phyloP scores from a whole-genome alignment of 2,888 invertebrate species.

The Lasioglossum villosulum region DNA sequence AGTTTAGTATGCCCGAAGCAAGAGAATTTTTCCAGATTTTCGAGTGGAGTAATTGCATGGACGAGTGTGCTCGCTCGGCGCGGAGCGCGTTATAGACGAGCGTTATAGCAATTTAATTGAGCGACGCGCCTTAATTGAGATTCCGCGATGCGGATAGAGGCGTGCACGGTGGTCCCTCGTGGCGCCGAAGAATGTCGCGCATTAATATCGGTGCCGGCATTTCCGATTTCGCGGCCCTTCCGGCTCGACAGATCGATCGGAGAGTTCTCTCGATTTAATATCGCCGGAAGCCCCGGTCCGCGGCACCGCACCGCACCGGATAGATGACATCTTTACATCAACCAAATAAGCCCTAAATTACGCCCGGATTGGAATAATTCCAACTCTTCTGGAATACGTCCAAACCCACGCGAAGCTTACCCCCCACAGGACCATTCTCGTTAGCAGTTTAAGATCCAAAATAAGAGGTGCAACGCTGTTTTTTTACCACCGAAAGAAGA shows the following conservation, averaged over 20 bases:
- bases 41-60: background rate
- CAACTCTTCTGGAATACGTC: conserved; percentile 73
- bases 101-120: conserved; percentile 10
- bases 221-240: conserved; percentile 9
- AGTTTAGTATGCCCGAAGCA: background rate
- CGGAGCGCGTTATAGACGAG: background rate
- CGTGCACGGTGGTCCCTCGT: background rate
- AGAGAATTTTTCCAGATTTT: background rate
- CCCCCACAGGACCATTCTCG: conserved; percentile 45
- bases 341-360: conserved; percentile 67
- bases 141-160: conserved; percentile 2
- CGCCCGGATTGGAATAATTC: conserved; percentile 73
- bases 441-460: conserved; percentile 58
- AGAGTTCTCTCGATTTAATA: background rate
- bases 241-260: conserved; percentile 12
- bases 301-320: conserved; percentile 20
- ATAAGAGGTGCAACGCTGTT: conserved; percentile 49
- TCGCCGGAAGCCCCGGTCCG: conserved; percentile 32
- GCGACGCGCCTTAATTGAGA: conserved; percentile 32
- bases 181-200: background rate
- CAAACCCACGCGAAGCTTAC: conserved; percentile 68
- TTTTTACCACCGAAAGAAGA: background rate
- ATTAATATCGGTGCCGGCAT: conserved; percentile 6
- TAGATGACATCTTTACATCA: conserved; percentile 64
- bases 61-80: background rate